Conservation (phyloP, 1,140 invertebrate genomes). For the Carposina sasakii region DNA sequence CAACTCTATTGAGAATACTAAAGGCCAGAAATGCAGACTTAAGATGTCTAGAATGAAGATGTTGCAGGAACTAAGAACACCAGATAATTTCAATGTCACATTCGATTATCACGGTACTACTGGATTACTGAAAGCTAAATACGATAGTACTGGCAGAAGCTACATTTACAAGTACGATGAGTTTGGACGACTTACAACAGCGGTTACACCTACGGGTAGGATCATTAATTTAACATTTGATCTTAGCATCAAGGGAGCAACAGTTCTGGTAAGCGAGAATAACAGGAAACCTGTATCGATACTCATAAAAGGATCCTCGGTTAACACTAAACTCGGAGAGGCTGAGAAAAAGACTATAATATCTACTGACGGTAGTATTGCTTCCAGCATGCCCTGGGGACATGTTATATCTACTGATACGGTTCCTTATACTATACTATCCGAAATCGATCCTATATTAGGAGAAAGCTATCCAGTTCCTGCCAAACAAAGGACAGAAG, state of each 20-base stretch:
- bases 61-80: conserved; percentile 89
- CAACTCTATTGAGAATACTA: conserved; percentile 95
- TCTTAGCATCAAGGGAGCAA: conserved; percentile 89
- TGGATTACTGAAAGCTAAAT: conserved; percentile 89
- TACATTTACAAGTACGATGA: conserved; percentile 97
- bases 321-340: conserved; percentile 85
- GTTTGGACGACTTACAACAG: conserved; percentile 91
- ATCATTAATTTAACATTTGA: conserved; percentile 90
- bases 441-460: conserved; percentile 86
- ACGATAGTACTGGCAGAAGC: conserved; percentile 91
- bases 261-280: conserved; percentile 88
- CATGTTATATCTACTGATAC: conserved; percentile 90
- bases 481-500: conserved; percentile 90
- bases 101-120: conserved; percentile 94
- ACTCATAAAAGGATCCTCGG: conserved; percentile 89
- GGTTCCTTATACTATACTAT: conserved; percentile 86
- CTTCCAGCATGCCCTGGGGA: conserved; percentile 85
- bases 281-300: conserved; percentile 86
- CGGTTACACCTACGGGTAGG: conserved; percentile 93
- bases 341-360: conserved; percentile 86
- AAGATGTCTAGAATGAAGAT: conserved; percentile 91
- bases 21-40: conserved; percentile 92
- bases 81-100: conserved; percentile 92
- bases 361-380: conserved; percentile 86
- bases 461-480: conserved; percentile 93